phyloP scores from a whole-genome alignment of 2,888 invertebrate species.

The Clanis bilineata region DNA sequence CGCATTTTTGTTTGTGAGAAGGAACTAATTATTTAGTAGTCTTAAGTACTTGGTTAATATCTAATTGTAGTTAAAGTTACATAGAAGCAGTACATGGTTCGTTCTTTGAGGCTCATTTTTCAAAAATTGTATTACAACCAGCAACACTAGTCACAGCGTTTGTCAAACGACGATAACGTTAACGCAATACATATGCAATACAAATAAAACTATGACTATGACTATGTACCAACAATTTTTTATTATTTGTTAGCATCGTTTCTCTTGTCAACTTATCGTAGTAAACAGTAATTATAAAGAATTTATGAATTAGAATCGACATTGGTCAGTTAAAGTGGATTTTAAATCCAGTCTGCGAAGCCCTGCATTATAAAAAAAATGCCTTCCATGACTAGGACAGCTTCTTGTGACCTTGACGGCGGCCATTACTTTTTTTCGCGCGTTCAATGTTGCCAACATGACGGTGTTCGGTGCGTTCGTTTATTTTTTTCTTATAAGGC shows the following conservation, averaged over 20 bases:
- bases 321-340: conserved; percentile 33
- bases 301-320: conserved; percentile 29
- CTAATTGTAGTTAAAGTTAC: too few species aligned
- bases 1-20: too few species aligned
- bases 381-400: conserved; percentile 80
- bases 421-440: conserved; percentile 76
- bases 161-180: conserved; percentile 24
- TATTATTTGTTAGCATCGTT: conserved; percentile 33
- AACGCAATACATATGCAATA: too few species aligned
- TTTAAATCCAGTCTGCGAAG: conserved; percentile 53
- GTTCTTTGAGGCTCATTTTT: conserved; percentile 13
- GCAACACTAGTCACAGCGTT: conserved; percentile 32
- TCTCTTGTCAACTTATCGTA: conserved; percentile 25
- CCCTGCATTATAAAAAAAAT: conserved; percentile 69
- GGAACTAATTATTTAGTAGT: too few species aligned
- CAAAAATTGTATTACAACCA: conserved; percentile 34
- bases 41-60: too few species aligned
- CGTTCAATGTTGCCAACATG: conserved; percentile 77
- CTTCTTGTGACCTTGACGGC: conserved; percentile 77
- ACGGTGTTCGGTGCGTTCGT: conserved; percentile 65
- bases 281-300: conserved; percentile 31
- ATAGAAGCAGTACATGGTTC: conserved; percentile 10
- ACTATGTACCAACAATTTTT: too few species aligned
- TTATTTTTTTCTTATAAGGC: conserved; percentile 59
- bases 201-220: conserved; percentile 21